Percentiles rank a stretch among this genome's conserved stretches.
phyloP scores from a whole-genome alignment of 2,113 vertebrate species.

The Prietella phreatophila region DNA sequence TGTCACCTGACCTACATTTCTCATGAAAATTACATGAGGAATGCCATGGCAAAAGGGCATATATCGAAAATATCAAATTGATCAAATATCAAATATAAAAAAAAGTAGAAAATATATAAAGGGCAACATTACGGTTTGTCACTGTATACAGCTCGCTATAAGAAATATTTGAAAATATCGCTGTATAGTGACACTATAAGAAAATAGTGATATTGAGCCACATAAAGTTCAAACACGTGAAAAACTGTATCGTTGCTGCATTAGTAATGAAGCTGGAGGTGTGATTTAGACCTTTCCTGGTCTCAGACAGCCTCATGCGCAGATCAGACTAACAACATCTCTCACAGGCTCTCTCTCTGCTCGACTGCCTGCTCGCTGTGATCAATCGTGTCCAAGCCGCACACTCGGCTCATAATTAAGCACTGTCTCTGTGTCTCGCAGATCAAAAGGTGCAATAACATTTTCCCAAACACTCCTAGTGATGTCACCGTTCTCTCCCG shows the following conservation, averaged over 20 bases:
- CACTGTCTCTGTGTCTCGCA: slow-evolving; percentile 49
- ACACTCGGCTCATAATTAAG: slow-evolving; percentile 59
- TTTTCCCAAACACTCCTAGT: slow-evolving; percentile 60
- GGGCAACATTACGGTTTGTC: neutral
- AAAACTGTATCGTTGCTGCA: neutral
- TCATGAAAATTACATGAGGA: neutral
- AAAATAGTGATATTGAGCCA: neutral
- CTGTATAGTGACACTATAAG: too few species aligned
- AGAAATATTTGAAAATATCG: neutral
- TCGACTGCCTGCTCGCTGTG: slow-evolving; percentile 40
- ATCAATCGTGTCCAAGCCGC: slow-evolving; percentile 56
- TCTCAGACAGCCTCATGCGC: slow-evolving; percentile 17
- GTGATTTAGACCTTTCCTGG: slow-evolving; percentile 26
- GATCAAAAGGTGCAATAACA: slow-evolving; percentile 55
- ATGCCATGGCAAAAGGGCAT: neutral
- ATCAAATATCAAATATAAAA: neutral
- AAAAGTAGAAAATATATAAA: neutral
- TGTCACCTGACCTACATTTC: neutral
- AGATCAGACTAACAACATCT: neutral
- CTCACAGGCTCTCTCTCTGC: slow-evolving; percentile 14
- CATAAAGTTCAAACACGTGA: neutral
- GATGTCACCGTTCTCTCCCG: slow-evolving; percentile 58
- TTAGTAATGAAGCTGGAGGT: slow-evolving; percentile 16
- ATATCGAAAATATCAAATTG: neutral
- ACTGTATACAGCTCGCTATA: neutral